A percentile compares a stretch with the other conserved stretches of the same genome.
These are phyloP conservation scores for Heliocidaris tuberculata DNA, from an alignment of 35 echinoderm and acorn worm species.

Conservation along the genomic window DNA sequence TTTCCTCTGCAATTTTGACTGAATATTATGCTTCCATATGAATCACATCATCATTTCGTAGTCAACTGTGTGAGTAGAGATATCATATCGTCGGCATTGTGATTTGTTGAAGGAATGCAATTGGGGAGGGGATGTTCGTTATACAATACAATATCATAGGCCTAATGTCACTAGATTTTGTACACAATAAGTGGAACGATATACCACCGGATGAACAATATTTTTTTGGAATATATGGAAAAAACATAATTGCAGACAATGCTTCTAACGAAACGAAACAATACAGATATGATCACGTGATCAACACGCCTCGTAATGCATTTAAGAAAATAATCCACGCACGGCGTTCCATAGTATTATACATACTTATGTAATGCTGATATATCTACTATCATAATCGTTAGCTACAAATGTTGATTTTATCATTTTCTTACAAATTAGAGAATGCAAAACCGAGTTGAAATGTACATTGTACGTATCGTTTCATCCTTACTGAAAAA, in stretches of 20 bases:
- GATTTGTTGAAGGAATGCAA: background rate
- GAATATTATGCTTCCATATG: too few relatives aligned
- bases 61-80: background rate
- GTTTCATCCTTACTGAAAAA: background rate
- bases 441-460: background rate
- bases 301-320: background rate
- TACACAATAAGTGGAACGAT: background rate
- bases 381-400: background rate
- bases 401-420: background rate
- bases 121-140: background rate
- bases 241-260: background rate
- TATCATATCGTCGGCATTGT: background rate
- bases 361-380: background rate
- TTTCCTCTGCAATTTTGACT: too few relatives aligned
- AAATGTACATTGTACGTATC: background rate
- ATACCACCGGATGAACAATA: background rate
- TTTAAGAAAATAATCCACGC: slow-evolving; percentile 12
- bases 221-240: background rate
- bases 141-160: background rate
- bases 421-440: background rate
- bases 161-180: background rate
- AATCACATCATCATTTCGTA: too few relatives aligned
- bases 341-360: slow-evolving; percentile 9
- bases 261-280: background rate
- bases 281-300: background rate